Evolutionary conservation across 2,888 invertebrate genomes (phyloP).

Genomic region (Drosophila lutescens): DNA sequence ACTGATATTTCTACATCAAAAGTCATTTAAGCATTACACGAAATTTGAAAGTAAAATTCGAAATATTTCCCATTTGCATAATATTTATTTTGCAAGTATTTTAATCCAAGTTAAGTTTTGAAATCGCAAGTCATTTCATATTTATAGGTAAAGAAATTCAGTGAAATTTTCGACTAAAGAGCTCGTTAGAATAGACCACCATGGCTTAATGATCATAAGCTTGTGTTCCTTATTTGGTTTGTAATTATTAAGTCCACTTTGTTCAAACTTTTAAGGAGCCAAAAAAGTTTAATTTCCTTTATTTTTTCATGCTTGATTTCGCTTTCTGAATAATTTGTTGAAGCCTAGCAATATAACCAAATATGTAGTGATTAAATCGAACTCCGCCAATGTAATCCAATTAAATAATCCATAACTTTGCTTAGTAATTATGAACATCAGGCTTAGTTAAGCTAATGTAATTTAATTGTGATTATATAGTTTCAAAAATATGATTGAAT

Average conservation of each 20-base stretch:
- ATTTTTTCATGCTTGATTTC: background rate
- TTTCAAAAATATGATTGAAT: background rate
- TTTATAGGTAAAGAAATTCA: too few relatives aligned
- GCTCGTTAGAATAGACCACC: background rate
- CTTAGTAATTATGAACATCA: background rate
- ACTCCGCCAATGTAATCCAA: background rate
- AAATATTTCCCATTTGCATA: conserved; percentile 29
- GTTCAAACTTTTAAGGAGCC: background rate
- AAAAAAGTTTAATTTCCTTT: background rate
- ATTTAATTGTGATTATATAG: background rate
- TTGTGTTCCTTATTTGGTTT: background rate
- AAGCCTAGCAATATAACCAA: background rate
- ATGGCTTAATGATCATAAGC: too few relatives aligned
- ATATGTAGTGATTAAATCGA: background rate
- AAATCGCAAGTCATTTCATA: too few relatives aligned
- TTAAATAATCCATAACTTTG: background rate
- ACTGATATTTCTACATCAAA: conserved; percentile 44
- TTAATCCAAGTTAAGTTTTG: background rate
- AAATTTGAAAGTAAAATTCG: conserved; percentile 35
- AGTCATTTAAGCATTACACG: conserved; percentile 40
- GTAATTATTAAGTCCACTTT: background rate
- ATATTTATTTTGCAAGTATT: background rate
- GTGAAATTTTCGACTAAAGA: background rate
- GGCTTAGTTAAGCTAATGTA: background rate
- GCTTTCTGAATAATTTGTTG: background rate